Base-by-base conservation (phyloP, 2,797 vertebrate species). In the Chrosomus eos region DNA sequence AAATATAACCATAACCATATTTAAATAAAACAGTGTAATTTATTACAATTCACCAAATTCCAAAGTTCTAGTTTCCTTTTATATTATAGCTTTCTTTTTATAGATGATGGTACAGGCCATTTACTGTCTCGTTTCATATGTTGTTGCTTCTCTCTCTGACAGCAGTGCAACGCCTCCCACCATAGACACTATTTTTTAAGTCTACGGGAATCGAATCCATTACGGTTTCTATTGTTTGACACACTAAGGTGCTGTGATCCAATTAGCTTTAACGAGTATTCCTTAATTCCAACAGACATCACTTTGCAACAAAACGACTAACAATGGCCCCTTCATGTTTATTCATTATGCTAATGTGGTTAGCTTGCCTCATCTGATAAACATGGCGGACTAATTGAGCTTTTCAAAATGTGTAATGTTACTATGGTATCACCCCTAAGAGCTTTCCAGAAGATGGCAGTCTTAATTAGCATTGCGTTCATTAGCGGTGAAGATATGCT, bases 281-380 rank as follows among this genome's bases (percentile, higher is more conserved):
- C 87, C 73, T 89, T 85, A 88, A 86, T 88, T 88, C 87, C 90
- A 88, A 89, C 90, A 88, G 84, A 87, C 83, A 88, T 91, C 89
- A 87, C 81, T 88, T 85, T 78, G 85, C 82, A 75, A 84, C 88
- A 87, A 91, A 91, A 78, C 66, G 81, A 60, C 81, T 83, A 81
- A 89, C 87, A 92, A 90, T 88, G 88, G 89, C 85, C 73, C 85
- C 68, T 85, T 92, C 89, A 91, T 93, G 92, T 92, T 91, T 93
- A 94, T 92, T 93, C 92, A 93, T 93, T 90, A 89, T 84, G 87
- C 84, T 91, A 91, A 93, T 92, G 90, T 92, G 92, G 89, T 89
- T 88, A 88, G 87, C 89, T 90, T 87, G 88, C 91, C 87, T 83
- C 87, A 89, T 91, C 89, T 85, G 85, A 64, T 89, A 84, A 89